A percentile compares a stretch with the other conserved stretches of the same genome.
Evolutionary conservation across 2,888 invertebrate species (phyloP).

Genomic region (Meteorus colon): DNA sequence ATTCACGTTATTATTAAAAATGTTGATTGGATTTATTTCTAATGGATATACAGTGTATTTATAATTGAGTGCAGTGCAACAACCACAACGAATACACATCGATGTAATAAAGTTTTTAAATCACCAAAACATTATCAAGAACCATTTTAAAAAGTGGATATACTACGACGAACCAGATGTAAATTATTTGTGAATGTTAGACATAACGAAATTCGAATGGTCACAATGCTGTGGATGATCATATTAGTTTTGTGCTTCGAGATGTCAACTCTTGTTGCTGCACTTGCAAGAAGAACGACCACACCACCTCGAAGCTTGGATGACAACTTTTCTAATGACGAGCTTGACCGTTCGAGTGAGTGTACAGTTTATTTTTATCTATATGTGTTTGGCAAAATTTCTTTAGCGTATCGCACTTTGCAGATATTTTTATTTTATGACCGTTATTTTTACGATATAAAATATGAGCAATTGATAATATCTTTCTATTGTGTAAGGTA

Average conservation of each 20-base stretch:
- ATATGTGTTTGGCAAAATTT: background rate
- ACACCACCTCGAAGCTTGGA: slow-evolving; percentile 45
- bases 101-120: background rate
- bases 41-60: slow-evolving; percentile 1
- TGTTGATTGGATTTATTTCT: background rate
- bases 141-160: slow-evolving; percentile 1
- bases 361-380: slow-evolving; percentile 1
- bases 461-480: too few species aligned
- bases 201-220: slow-evolving; percentile 31
- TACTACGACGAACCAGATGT: slow-evolving; percentile 12
- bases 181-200: slow-evolving; percentile 46
- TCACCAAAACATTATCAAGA: background rate
- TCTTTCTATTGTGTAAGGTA: too few species aligned
- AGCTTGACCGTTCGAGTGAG: slow-evolving; percentile 56
- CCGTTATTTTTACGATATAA: background rate
- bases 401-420: background rate
- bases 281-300: slow-evolving; percentile 59
- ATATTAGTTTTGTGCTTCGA: slow-evolving; percentile 64
- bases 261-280: slow-evolving; percentile 64
- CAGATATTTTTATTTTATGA: background rate
- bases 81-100: slow-evolving; percentile 1
- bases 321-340: slow-evolving; percentile 62
- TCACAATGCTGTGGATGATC: slow-evolving; percentile 67
- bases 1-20: background rate
- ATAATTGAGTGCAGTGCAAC: slow-evolving; percentile 6